Conservation (phyloP, 2,797 vertebrate species). For the Dendrocincla tyrannina region DNA sequence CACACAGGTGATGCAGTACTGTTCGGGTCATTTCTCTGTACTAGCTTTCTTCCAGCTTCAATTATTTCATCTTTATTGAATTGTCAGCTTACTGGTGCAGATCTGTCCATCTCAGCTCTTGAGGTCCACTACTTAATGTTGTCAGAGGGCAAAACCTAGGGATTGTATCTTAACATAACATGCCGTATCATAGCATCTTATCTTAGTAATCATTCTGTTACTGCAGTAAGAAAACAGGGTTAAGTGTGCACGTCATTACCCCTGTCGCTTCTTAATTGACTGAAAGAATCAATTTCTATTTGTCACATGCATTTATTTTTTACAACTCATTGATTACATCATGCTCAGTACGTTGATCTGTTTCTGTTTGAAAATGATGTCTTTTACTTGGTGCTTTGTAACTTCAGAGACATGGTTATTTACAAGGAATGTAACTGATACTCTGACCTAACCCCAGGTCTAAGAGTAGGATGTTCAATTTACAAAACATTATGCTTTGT, state of each 20-base stretch:
- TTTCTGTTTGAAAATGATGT: background rate
- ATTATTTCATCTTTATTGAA: background rate
- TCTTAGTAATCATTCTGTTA: background rate
- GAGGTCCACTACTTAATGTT: background rate
- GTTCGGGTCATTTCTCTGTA: background rate
- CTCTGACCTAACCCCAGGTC: background rate
- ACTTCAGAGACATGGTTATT: background rate
- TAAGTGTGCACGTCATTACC: background rate
- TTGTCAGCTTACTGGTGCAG: background rate
- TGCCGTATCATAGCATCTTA: background rate
- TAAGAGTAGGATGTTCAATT: background rate
- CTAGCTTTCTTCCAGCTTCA: background rate
- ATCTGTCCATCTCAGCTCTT: background rate
- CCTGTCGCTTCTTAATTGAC: background rate
- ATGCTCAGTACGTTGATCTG: background rate
- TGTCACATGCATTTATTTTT: background rate
- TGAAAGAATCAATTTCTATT: conserved; percentile 31
- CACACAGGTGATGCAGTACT: background rate
- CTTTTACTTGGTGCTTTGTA: background rate
- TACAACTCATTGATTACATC: background rate
- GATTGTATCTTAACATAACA: background rate
- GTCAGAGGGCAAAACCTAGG: background rate
- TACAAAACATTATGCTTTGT: background rate
- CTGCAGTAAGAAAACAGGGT: background rate
- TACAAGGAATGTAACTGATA: background rate